Evolutionary conservation across 2,888 invertebrate species (phyloP).

Genomic region (Digitonthophagus gazella): DNA sequence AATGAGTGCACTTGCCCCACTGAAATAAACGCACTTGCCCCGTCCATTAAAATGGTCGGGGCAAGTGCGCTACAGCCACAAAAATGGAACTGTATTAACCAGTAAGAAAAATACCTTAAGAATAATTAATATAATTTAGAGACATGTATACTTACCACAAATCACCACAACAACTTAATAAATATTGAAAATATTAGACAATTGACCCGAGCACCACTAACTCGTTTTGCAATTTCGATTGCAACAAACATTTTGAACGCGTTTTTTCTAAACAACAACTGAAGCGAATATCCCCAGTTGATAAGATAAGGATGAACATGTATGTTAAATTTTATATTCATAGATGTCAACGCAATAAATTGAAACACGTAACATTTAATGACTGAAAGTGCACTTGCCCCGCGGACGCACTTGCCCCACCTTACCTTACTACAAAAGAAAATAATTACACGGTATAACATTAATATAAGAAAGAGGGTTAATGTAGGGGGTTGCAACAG

Average conservation of each 20-base stretch:
- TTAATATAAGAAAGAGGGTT: no score
- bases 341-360: no score
- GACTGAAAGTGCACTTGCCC: no score
- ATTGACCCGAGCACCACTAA: slow-evolving; percentile 22
- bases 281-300: slow-evolving; percentile 20
- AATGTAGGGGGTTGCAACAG: no score
- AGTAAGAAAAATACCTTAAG: slow-evolving; percentile 18
- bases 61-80: slow-evolving; percentile 21
- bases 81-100: slow-evolving; percentile 22
- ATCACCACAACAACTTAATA: slow-evolving; percentile 23
- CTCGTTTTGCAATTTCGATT: slow-evolving; percentile 23
- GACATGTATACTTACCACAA: slow-evolving; percentile 24
- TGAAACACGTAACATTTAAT: no score
- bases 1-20: slow-evolving; percentile 18
- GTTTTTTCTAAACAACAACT: slow-evolving; percentile 18
- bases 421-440: no score
- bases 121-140: slow-evolving; percentile 25
- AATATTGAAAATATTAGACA: slow-evolving; percentile 22
- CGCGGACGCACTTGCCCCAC: no score
- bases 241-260: slow-evolving; percentile 19
- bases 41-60: slow-evolving; percentile 18
- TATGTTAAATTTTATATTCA: no score
- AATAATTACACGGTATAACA: no score
- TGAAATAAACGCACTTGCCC: slow-evolving; percentile 20
- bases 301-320: no score